phyloP scores from a whole-genome alignment of 2,888 invertebrate genomes.

The Gastracanthus pulcherrimus region DNA sequence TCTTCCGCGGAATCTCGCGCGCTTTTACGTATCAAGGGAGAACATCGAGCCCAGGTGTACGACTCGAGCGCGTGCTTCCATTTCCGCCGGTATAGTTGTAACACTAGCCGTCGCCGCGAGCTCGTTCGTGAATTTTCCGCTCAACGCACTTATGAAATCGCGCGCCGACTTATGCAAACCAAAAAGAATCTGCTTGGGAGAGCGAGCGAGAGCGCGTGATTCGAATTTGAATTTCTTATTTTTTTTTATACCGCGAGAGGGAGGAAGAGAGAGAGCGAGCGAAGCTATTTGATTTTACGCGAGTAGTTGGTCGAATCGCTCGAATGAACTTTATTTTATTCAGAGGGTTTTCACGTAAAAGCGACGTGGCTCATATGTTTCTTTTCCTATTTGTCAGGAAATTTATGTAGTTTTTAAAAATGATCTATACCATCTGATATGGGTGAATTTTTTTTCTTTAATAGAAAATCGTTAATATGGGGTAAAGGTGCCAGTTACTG shows the following conservation, averaged over 20 bases:
- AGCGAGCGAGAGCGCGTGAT: background rate
- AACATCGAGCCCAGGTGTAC: no score
- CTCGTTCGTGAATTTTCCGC: slow-evolving; percentile 12
- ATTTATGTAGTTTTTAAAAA: no score
- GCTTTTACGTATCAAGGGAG: background rate
- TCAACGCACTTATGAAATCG: slow-evolving; percentile 2
- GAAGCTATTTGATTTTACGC: background rate
- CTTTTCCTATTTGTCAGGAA: no score
- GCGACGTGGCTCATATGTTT: no score
- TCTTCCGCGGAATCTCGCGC: background rate
- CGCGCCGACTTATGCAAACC: background rate
- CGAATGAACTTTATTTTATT: background rate
- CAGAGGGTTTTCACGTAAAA: background rate
- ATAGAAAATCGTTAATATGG: no score
- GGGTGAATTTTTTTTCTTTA: no score
- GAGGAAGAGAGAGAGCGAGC: background rate
- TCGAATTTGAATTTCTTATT: slow-evolving; percentile 4
- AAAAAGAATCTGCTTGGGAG: slow-evolving; percentile 10
- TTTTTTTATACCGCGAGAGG: background rate
- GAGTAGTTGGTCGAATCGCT: background rate
- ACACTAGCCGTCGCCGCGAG: background rate
- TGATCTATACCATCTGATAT: no score
- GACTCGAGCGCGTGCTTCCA: background rate
- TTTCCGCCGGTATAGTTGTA: background rate
- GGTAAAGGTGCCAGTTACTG: no score